These are phyloP conservation scores for Tinea semifulvella DNA, from an alignment of 2,888 invertebrate species.

Conservation along the genomic window DNA sequence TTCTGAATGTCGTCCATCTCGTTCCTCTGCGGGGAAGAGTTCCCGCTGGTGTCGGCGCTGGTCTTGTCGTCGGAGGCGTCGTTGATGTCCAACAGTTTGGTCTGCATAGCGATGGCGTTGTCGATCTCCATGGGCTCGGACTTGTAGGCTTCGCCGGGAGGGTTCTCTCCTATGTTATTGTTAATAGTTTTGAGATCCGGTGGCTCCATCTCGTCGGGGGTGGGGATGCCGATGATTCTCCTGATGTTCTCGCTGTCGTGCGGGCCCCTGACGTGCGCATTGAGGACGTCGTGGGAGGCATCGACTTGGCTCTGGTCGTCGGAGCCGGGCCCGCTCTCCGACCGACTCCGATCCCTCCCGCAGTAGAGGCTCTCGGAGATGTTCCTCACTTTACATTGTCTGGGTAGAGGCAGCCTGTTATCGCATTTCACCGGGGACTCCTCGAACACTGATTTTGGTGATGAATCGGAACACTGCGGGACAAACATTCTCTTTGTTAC, in stretches of 20 bases:
- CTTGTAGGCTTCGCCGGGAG: conserved; percentile 36
- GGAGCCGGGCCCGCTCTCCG: conserved; percentile 54
- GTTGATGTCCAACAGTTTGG: conserved; percentile 40
- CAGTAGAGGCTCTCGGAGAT: conserved; percentile 46
- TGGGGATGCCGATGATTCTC: conserved; percentile 53
- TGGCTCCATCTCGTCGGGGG: conserved; percentile 35
- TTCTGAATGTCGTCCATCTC: conserved; percentile 71
- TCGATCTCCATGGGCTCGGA: conserved; percentile 58
- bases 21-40: conserved; percentile 56
- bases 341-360: conserved; percentile 46
- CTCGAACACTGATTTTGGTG: conserved; percentile 51
- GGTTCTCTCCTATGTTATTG: conserved; percentile 35
- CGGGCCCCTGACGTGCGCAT: conserved; percentile 44
- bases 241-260: conserved; percentile 51
- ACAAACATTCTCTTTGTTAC: too few relatives aligned
- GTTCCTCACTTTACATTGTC: conserved; percentile 46
- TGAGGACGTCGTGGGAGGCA: conserved; percentile 35
- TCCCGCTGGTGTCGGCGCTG: conserved; percentile 57
- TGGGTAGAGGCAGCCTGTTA: conserved; percentile 27
- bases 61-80: conserved; percentile 44
- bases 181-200: conserved; percentile 43
- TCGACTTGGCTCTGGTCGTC: conserved; percentile 51
- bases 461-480: conserved; percentile 50
- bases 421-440: conserved; percentile 57
- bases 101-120: conserved; percentile 42